Conservation (phyloP, 2,888 invertebrate species). For the Drosophila meridionalis region DNA sequence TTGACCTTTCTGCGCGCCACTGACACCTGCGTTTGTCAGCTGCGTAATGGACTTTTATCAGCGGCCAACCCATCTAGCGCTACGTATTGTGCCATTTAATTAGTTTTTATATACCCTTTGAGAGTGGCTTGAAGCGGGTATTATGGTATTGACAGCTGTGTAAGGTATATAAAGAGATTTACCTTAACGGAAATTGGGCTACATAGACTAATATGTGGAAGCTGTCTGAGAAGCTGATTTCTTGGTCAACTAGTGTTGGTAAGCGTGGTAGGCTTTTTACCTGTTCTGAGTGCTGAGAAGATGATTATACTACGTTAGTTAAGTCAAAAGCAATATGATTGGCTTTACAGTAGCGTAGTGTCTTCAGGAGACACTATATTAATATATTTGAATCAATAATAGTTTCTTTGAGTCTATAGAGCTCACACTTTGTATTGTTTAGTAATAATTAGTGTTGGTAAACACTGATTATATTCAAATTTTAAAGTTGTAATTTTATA, state of each 20-base stretch:
- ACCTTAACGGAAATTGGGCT: not conserved
- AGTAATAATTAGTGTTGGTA: no score
- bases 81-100: slow-evolving; percentile 55
- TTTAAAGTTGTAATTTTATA: not conserved
- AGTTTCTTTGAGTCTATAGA: not conserved
- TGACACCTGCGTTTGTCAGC: slow-evolving; percentile 57
- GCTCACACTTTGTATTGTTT: no score
- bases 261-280: no score
- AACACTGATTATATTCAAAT: no score
- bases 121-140: not conserved
- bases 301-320: no score
- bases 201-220: not conserved
- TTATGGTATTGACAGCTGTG: not conserved
- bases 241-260: not conserved
- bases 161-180: no score
- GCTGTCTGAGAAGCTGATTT: not conserved
- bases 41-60: slow-evolving; percentile 52
- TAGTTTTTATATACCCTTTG: slow-evolving; percentile 42
- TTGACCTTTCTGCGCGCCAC: slow-evolving; percentile 18
- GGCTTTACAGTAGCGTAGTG: no score
- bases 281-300: no score
- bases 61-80: slow-evolving; percentile 54
- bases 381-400: not conserved
- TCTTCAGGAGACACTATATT: no score
- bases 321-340: no score